Evolutionary conservation across 2,113 vertebrate species (phyloP), one percentile per base, ranked within the genome.

Genomic region (Eurystomus gularis): DNA sequence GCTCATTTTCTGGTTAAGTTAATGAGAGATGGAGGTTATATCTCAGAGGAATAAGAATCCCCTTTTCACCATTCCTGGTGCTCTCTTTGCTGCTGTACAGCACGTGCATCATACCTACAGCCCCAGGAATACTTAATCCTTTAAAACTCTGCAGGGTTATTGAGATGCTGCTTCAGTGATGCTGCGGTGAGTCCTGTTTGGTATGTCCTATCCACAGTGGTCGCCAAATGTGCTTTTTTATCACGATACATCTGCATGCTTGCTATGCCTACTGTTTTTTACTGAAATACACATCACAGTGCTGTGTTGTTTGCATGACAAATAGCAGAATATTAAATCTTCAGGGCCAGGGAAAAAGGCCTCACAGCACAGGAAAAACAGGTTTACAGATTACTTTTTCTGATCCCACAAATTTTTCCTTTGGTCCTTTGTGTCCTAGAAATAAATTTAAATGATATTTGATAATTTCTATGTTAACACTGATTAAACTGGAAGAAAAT

Each of bases 251-350:
- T 83, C 90, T 96, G 96, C 96, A 95, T 96, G 94, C 70, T 96
- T 95, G 80, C 58, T 88, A n/a, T 88, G 69, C 72, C 94, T 91
- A 77, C 78, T 90, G 90, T 69, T 92, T 90, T 92, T 84, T 61
- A 44, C 62, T 95, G 88, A 90, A 86, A 60, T 78, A 33, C 68
- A 68, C 83, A 93, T 73, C 79, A 39, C 68, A 48, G 46, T 92
- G 78, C 39, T 0, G 54, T 94, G 81, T 94, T 76, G 60, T 88
- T 91, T 96, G 96, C 90, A 97, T 96, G 96, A 96, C 83, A 73
- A 95, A 64, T 78, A 78, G 26, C 81, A 72, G 79, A 96, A 82
- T 93, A 64, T 73, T 68, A 64, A 94, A 93, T 80, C 75, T 91
- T 91, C 78, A 86, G 83, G 65, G 92, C 54, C 77, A 48, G 17